Evolutionary conservation across 2,888 invertebrate genomes (phyloP).

Genomic region (Xiphydria camelus): DNA sequence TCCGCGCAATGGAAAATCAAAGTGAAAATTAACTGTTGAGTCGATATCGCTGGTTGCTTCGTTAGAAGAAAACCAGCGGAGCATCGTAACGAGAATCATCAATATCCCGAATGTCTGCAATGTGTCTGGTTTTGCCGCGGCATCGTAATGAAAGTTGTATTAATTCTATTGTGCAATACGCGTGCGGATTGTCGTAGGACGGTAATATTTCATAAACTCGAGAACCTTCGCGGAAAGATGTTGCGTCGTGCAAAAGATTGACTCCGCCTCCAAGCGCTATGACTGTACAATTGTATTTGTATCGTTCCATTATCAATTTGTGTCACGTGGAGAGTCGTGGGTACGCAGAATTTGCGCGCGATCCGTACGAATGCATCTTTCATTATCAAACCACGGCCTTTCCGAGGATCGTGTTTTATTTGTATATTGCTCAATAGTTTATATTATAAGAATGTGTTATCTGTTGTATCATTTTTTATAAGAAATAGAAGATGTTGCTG

Average conservation of each 20-base stretch:
- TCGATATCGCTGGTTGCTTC: slow-evolving; percentile 23
- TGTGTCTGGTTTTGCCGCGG: slow-evolving; percentile 38
- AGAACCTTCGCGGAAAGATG: too few species aligned
- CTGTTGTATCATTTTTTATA: slow-evolving; percentile 59
- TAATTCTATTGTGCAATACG: slow-evolving; percentile 36
- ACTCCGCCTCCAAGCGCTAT: too few species aligned
- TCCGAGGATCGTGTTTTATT: slow-evolving; percentile 53
- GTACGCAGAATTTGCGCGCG: too few species aligned
- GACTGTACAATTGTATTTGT: too few species aligned
- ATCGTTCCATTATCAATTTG: too few species aligned
- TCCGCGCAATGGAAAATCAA: slow-evolving; percentile 11
- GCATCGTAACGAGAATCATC: slow-evolving; percentile 19
- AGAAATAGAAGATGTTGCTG: slow-evolving; percentile 57
- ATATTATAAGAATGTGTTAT: slow-evolving; percentile 57
- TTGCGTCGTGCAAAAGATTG: too few species aligned
- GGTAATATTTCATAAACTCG: too few species aligned
- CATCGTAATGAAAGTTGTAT: slow-evolving; percentile 49
- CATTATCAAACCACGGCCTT: slow-evolving; percentile 51
- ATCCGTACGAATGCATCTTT: slow-evolving; percentile 42
- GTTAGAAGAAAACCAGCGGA: slow-evolving; percentile 7
- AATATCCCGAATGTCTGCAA: slow-evolving; percentile 23
- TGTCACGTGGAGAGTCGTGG: too few species aligned
- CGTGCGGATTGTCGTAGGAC: slow-evolving; percentile 8
- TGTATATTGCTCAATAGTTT: slow-evolving; percentile 59
- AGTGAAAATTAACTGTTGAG: slow-evolving; percentile 24